Conservation (phyloP, 2,888 invertebrate species). For the Pristionchus fissidentatus region DNA sequence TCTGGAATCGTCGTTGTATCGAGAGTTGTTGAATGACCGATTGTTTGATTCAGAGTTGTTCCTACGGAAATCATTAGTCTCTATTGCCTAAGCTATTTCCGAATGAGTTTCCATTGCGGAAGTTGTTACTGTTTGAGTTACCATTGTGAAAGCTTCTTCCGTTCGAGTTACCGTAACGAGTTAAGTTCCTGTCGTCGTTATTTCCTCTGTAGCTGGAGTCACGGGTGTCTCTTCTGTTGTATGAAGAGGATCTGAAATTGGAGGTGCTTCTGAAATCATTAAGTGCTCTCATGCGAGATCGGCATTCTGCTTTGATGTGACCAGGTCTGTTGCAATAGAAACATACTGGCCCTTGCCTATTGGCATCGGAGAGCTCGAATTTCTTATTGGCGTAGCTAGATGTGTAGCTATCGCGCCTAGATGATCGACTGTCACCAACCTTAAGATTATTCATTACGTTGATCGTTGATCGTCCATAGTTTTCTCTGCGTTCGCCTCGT, state of each 20-base stretch:
- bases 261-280: too few relatives aligned
- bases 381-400: not conserved
- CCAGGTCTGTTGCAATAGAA: not conserved
- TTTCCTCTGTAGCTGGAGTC: too few relatives aligned
- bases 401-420: not conserved
- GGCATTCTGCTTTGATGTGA: too few relatives aligned
- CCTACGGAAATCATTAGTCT: not conserved
- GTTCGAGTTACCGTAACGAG: too few relatives aligned
- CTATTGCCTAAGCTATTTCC: too few relatives aligned
- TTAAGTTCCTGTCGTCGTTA: too few relatives aligned
- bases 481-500: not conserved
- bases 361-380: not conserved
- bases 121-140: too few relatives aligned
- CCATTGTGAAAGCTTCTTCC: too few relatives aligned
- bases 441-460: not conserved
- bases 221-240: too few relatives aligned
- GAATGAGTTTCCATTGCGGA: not conserved
- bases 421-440: not conserved
- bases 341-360: not conserved
- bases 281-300: too few relatives aligned
- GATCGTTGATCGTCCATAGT: not conserved
- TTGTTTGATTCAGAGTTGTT: not conserved
- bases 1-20: not conserved
- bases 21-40: not conserved
- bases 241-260: too few relatives aligned